A percentile compares a stretch with the other conserved stretches of the same genome.
Evolutionary conservation across 23 tunicate species (phyloP).

Genomic region (Trididemnum nubilum): DNA sequence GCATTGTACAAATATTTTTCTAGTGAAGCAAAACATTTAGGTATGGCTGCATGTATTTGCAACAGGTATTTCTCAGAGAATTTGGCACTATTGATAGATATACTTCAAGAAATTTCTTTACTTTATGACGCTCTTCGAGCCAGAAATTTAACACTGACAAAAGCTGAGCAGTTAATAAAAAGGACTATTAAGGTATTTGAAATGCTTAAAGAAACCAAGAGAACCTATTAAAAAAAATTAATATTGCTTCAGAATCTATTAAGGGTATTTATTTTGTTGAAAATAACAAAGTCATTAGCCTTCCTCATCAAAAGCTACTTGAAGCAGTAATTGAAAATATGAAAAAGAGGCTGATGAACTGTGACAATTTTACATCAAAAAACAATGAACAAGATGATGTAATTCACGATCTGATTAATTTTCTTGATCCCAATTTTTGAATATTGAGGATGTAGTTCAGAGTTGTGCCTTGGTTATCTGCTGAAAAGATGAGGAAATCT

Average conservation of each 20-base stretch:
- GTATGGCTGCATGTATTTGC: slow-evolving; percentile 39
- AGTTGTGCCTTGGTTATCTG: slow-evolving; percentile 32
- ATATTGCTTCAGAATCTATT: slow-evolving; percentile 10
- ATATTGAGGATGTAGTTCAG: slow-evolving; percentile 36
- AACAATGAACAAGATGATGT: slow-evolving; percentile 18
- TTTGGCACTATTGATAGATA: slow-evolving; percentile 38
- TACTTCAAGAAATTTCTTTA: slow-evolving; percentile 38
- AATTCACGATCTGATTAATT: slow-evolving; percentile 27
- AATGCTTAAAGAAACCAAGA: slow-evolving; percentile 27
- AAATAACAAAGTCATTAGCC: slow-evolving; percentile 23
- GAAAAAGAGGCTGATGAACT: slow-evolving; percentile 26
- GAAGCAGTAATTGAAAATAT: slow-evolving; percentile 35
- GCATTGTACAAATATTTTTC: slow-evolving; percentile 39
- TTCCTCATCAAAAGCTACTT: slow-evolving; percentile 48
- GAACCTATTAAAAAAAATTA: slow-evolving; percentile 30
- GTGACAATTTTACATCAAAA: slow-evolving; percentile 1
- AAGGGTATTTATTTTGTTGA: slow-evolving; percentile 15
- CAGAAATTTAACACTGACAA: slow-evolving; percentile 4
- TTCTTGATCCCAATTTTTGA: slow-evolving; percentile 32
- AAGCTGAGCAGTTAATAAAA: slow-evolving; percentile 29
- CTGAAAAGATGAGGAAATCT: slow-evolving; percentile 28
- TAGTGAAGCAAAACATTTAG: slow-evolving; percentile 11
- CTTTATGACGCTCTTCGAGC: slow-evolving; percentile 43
- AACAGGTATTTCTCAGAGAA: slow-evolving; percentile 25
- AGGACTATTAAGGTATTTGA: slow-evolving; percentile 37